Conservation (phyloP, 2,888 invertebrate species). For the Alitta virens region DNA sequence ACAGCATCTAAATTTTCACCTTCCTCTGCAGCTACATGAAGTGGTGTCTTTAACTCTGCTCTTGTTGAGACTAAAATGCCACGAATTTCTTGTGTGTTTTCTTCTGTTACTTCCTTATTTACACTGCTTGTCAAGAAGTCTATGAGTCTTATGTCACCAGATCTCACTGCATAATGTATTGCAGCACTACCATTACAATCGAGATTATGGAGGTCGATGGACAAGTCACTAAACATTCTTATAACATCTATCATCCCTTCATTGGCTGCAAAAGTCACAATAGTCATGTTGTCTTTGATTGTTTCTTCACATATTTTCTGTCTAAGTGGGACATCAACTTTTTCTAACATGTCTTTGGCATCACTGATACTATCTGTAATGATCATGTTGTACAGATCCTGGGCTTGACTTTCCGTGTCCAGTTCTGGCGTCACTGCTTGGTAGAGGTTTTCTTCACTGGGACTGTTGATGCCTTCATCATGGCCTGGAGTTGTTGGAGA, state of each 20-base stretch:
- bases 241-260: neutral
- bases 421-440: neutral
- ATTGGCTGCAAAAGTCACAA: neutral
- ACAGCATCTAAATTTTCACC: neutral
- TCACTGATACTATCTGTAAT: neutral
- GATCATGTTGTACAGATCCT: neutral
- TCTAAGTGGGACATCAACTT: neutral
- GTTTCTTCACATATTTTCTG: neutral
- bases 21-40: neutral
- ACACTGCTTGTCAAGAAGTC: neutral
- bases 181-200: constrained; percentile 11
- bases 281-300: neutral
- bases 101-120: no score
- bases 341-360: neutral
- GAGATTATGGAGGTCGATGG: neutral
- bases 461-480: no score
- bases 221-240: neutral
- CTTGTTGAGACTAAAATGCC: no score
- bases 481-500: no score
- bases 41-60: neutral
- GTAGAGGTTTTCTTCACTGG: no score
- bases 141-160: constrained; percentile 5
- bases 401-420: neutral
- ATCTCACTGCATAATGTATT: constrained; percentile 7
- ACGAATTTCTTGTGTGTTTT: no score